Conservation (phyloP, 1,140 invertebrate genomes). For the Heliconius hermathena region DNA sequence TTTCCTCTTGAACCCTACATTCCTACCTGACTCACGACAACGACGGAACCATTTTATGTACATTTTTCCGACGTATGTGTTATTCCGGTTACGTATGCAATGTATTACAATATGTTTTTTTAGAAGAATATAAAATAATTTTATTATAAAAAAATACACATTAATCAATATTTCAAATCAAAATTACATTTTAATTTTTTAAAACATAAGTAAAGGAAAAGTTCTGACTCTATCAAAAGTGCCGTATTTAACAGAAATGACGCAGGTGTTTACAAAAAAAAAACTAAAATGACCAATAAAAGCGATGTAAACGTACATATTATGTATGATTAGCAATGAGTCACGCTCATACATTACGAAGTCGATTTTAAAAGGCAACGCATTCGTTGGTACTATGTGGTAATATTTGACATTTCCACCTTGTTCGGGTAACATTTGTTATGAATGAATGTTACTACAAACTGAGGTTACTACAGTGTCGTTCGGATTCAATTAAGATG, state of each 20-base stretch:
- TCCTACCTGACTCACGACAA: constrained; percentile 47
- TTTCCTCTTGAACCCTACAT: constrained; percentile 59
- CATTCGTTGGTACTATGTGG: constrained; percentile 23
- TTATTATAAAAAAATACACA: not conserved
- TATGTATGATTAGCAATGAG: constrained; percentile 35
- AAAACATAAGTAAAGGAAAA: not conserved
- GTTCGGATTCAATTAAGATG: constrained; percentile 53
- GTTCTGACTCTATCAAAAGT: not conserved
- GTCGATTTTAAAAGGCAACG: constrained; percentile 50
- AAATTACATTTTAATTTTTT: too few relatives aligned
- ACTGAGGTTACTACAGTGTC: constrained; percentile 56
- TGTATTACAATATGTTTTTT: not conserved
- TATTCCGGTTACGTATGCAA: not conserved
- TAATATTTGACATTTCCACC: constrained; percentile 49
- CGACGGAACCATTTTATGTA: constrained; percentile 47
- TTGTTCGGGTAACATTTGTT: constrained; percentile 52
- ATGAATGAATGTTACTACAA: constrained; percentile 69
- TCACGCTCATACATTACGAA: constrained; percentile 49
- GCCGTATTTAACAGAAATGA: constrained; percentile 16
- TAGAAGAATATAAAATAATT: not conserved
- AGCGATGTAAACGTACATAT: constrained; percentile 26
- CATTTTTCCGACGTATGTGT: constrained; percentile 33
- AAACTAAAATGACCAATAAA: constrained; percentile 32
- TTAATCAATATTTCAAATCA: too few relatives aligned
- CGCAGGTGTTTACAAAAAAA: constrained; percentile 23